phyloP scores from a whole-genome alignment of 2,888 invertebrate species.

The Laspeyria flexula region DNA sequence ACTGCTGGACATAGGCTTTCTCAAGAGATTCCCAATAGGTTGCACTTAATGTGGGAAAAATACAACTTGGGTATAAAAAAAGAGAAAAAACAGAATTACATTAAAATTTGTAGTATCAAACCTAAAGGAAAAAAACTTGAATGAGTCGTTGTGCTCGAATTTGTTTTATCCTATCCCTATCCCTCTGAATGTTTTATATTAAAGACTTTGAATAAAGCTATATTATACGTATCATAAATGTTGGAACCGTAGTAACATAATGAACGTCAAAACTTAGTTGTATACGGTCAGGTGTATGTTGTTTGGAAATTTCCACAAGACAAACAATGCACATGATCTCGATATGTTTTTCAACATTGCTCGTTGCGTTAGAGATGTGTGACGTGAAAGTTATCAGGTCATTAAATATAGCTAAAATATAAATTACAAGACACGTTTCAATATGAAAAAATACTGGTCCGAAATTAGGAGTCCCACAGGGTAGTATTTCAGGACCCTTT shows the following conservation, averaged over 20 bases:
- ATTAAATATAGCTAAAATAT: conserved; percentile 29
- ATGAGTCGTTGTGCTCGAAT: conserved; percentile 19
- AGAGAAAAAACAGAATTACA: conserved; percentile 32
- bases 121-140: conserved; percentile 2
- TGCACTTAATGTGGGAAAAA: conserved; percentile 23
- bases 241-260: conserved; percentile 26
- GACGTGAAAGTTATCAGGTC: conserved; percentile 43
- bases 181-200: conserved; percentile 10
- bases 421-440: not conserved
- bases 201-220: too few relatives aligned
- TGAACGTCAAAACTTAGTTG: conserved; percentile 30
- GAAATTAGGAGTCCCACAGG: not conserved
- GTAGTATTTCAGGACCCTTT: not conserved
- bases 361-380: conserved; percentile 33
- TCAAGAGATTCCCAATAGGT: too few relatives aligned
- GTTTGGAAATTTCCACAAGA: conserved; percentile 75
- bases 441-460: not conserved
- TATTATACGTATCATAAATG: conserved; percentile 3
- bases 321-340: conserved; percentile 65
- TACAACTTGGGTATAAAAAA: conserved; percentile 17
- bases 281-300: conserved; percentile 36
- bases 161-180: too few relatives aligned
- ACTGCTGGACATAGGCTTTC: too few relatives aligned
- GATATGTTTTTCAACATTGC: conserved; percentile 58
- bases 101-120: conserved; percentile 26